Evolutionary conservation across 1,140 invertebrate genomes (phyloP).

Genomic region (Samia ricini): DNA sequence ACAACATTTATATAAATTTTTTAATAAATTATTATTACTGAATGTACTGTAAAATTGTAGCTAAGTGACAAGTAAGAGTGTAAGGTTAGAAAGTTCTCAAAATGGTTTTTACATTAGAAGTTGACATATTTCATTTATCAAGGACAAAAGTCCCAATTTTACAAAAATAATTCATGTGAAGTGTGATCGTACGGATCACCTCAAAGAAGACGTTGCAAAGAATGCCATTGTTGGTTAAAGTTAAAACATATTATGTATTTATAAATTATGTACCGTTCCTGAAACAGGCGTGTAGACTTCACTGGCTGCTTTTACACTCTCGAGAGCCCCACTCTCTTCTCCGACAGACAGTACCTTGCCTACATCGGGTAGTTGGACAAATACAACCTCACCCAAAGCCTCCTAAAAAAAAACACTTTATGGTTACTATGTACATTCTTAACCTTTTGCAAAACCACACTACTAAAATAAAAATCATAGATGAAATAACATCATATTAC

Average conservation of each 20-base stretch:
- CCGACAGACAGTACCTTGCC: conserved; percentile 78
- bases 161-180: too few relatives aligned
- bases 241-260: too few relatives aligned
- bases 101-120: too few relatives aligned
- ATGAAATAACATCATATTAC: too few relatives aligned
- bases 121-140: too few relatives aligned
- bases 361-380: conserved; percentile 92
- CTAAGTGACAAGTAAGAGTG: too few relatives aligned
- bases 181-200: too few relatives aligned
- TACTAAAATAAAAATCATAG: background rate
- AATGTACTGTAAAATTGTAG: too few relatives aligned
- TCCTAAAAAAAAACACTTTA: conserved; percentile 58
- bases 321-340: conserved; percentile 95
- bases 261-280: too few relatives aligned
- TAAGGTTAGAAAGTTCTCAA: too few relatives aligned
- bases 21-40: background rate
- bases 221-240: too few relatives aligned
- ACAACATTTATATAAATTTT: background rate
- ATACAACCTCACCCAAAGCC: conserved; percentile 95
- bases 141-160: too few relatives aligned
- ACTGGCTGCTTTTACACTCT: conserved; percentile 97
- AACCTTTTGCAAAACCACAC: background rate
- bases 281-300: conserved; percentile 95
- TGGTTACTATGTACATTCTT: background rate
- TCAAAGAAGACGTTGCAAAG: background rate